A percentile compares a stretch with the other conserved stretches of the same genome.
phyloP scores from a whole-genome alignment of 2,797 vertebrate species.

The Caiman crocodilus region DNA sequence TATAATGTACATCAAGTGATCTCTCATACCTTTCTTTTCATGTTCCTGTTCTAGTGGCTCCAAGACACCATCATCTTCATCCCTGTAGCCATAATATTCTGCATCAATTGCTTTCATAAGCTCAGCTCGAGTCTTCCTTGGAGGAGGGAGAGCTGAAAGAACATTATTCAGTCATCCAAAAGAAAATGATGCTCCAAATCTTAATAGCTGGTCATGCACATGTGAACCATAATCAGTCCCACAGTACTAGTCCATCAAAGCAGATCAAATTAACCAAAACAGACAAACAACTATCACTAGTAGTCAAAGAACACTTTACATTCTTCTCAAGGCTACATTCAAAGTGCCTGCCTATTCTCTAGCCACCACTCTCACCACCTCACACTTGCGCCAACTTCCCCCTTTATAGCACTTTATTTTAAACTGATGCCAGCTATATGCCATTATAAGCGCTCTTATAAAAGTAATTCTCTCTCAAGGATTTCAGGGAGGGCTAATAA shows the following conservation, averaged over 20 bases:
- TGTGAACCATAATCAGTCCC: rapidly evolving
- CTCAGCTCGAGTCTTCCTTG: slow-evolving; percentile 93
- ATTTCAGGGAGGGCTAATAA: neutral
- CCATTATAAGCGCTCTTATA: neutral
- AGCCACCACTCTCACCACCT: rapidly evolving
- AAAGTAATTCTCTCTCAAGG: neutral
- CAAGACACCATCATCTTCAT: slow-evolving; percentile 94
- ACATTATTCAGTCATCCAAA: neutral
- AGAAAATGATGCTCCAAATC: neutral
- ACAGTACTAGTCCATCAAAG: neutral
- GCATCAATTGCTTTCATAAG: slow-evolving; percentile 97
- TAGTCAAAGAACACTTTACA: neutral
- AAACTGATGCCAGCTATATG: neutral
- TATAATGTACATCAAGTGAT: neutral
- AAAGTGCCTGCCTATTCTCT: neutral
- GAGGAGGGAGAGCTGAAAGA: slow-evolving; percentile 88
- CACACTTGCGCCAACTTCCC: neutral
- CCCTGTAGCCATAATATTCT: slow-evolving; percentile 96
- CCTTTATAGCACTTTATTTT: neutral
- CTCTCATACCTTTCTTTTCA: slow-evolving; percentile 87
- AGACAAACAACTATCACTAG: rapidly evolving
- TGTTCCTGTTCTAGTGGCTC: slow-evolving; percentile 92
- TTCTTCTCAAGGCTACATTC: neutral
- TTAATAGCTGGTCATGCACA: rapidly evolving
- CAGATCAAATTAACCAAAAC: neutral